Percentiles rank a stretch among this genome's conserved stretches.
Evolutionary conservation across 2,113 vertebrate species (phyloP).

Genomic region (Amphiprion percula): DNA sequence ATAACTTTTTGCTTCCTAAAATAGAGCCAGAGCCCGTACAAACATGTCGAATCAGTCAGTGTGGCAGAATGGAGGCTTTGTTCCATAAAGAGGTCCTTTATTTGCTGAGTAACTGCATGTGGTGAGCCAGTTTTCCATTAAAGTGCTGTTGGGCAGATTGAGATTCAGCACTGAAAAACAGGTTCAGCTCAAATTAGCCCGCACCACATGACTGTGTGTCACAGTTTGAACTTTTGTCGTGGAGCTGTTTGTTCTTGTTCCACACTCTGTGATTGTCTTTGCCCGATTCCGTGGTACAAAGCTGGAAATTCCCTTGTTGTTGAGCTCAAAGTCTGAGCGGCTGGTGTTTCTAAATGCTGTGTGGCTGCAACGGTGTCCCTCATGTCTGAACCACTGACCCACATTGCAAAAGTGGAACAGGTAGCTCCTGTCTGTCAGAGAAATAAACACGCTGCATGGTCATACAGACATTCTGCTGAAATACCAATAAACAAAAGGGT

Average conservation of each 20-base stretch:
- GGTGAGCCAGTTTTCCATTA: constrained; percentile 10
- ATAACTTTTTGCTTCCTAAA: background rate
- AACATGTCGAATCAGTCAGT: constrained; percentile 14
- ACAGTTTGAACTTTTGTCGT: constrained; percentile 11
- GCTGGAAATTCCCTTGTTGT: constrained; percentile 65
- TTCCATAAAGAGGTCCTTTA: constrained; percentile 17
- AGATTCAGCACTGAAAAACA: constrained; percentile 35
- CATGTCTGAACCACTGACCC: background rate
- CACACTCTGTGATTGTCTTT: background rate
- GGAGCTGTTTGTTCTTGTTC: constrained; percentile 4
- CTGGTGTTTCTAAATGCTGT: background rate
- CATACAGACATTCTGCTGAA: too few relatives aligned
- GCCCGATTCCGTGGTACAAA: constrained; percentile 2
- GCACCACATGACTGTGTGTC: constrained; percentile 32
- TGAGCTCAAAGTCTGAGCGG: background rate
- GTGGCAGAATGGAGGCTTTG: constrained; percentile 40
- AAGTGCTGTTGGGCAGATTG: constrained; percentile 2
- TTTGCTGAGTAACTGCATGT: constrained; percentile 43
- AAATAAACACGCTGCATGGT: too few relatives aligned
- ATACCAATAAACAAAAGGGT: too few relatives aligned
- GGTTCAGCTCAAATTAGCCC: constrained; percentile 2
- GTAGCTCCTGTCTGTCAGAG: background rate
- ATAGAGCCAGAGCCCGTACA: background rate
- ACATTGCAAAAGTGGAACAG: background rate
- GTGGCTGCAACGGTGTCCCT: background rate